Evolutionary conservation across 2,113 vertebrate species (phyloP), one percentile per base, ranked within the genome.

Genomic region (Scopus umbretta): DNA sequence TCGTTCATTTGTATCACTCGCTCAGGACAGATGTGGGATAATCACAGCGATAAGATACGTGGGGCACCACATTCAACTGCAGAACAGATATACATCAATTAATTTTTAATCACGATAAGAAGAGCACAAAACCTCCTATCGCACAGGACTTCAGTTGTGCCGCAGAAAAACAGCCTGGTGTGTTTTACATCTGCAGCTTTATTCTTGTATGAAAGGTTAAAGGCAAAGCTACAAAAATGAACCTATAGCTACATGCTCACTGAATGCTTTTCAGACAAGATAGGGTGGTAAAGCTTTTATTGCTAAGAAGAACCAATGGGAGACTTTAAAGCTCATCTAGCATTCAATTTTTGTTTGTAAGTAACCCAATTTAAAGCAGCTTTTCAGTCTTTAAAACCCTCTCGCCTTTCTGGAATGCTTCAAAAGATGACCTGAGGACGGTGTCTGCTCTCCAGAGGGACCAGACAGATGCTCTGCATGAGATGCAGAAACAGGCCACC

Each of bases 181-280:
- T 25, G 50, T 92, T 66, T 91, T 49, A 82, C 36, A 80, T 73
- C 79, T 85, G 81, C 81, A 94, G 78, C 43, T 96, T 97, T 97
- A 96, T 97, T 97, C 43, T 81, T 0, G 2, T 95, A 96, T 6
- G 4, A 90, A 96, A 95, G 36, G 74, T 76, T 92, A 96, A 94
- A 92, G 79, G 55, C 91, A 95, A 92, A 94, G 59, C 79, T 94
- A 96, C 42, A 91, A 94, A 91, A 97, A 92, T 10, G 36, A 92
- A 76, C 45, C 74, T 86, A 68, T 40, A 74, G 82, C 45, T 83
- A 91, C 38, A 66, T 3, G 38, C 63, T 91, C 66, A 68, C 80
- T 43, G 72, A 90, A 65, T 2, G 4, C 76, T 80, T 80, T 71
- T 32, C 70, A 66, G 75, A 80, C 84, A 94, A 92, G 58, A 75